Evolutionary conservation across 2,888 invertebrate genomes (phyloP), one percentile per base, ranked within the genome.

Genomic region (Stratiomys singularior): DNA sequence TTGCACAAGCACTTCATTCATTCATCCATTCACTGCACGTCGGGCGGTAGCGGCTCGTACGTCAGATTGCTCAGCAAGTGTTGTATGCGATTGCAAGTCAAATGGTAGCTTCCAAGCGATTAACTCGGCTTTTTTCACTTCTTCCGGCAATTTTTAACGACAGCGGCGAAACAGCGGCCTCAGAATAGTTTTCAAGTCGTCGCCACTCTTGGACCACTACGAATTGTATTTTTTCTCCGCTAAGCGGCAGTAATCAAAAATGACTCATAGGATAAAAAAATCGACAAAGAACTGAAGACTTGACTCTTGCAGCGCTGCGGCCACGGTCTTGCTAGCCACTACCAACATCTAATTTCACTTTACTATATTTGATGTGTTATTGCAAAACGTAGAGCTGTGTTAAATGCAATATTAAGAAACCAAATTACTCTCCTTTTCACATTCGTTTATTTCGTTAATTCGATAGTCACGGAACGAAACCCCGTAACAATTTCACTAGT

Each of bases 261-360:
- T 74, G 74, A 74, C 74, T 74, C 74, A 74, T 74, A 72, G 37
- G 74, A 74, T 58, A 60, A 37, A 58, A 74, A 74, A 74, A 58
- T 58, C 74, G 58, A 23, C 72, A 72, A 30, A 72, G 74, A 74
- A 27, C 71, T 13, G 15, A 60, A 60, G 60, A 60, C 2, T 60
- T 13, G 23, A 25, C 13, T 13, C 60, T 52, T 18, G 60, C 60
- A 60, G 60, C 60, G 13, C 60, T 5, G 52, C 52, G 7, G 15
- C 52, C 52, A n/a, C 52, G 52, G 52, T 52, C 52, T 13, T 15
- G 18, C n/a, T 52, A 18, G 52, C 52, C n/a, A 18, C 52, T n/a
- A 13, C 9, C 15, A 52, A 52, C 15, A 15, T 13, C n/a, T 52
- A 18, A 52, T 52, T 52, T 52, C 52, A 52, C 52, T n/a, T 13